Conservation (phyloP, 2,888 invertebrate genomes). For the Ligdia adustata region DNA sequence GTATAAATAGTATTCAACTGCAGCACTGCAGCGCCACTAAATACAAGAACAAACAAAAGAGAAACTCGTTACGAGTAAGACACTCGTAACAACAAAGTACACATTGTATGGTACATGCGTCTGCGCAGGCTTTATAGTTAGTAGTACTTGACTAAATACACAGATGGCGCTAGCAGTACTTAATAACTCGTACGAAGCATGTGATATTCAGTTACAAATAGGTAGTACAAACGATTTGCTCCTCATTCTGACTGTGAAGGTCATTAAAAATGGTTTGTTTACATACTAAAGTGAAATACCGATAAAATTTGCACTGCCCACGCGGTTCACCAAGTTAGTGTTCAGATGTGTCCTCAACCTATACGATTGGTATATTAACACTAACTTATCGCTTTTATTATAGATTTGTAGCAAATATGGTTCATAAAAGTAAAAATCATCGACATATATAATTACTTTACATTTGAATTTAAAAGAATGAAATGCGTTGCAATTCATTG, state of each 20-base stretch:
- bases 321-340: not conserved
- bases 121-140: conserved; percentile 19
- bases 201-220: too few species aligned
- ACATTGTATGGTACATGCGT: not conserved
- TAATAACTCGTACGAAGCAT: not conserved
- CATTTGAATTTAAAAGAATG: too few species aligned
- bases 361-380: too few species aligned
- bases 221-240: not conserved
- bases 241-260: conserved; percentile 2
- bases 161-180: conserved; percentile 32
- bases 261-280: conserved; percentile 23
- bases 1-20: not conserved
- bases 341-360: conserved; percentile 7
- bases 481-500: too few species aligned
- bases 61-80: too few species aligned
- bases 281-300: conserved; percentile 5
- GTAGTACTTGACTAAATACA: conserved; percentile 16
- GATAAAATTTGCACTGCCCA: conserved; percentile 13
- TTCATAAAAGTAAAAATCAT: too few species aligned
- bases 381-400: too few species aligned
- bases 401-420: too few species aligned
- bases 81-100: too few species aligned
- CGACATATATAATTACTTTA: too few species aligned
- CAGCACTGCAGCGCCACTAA: conserved; percentile 19
- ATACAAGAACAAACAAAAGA: not conserved